Base-by-base conservation (phyloP, 2,113 vertebrate genomes). In the Caranx ignobilis region DNA sequence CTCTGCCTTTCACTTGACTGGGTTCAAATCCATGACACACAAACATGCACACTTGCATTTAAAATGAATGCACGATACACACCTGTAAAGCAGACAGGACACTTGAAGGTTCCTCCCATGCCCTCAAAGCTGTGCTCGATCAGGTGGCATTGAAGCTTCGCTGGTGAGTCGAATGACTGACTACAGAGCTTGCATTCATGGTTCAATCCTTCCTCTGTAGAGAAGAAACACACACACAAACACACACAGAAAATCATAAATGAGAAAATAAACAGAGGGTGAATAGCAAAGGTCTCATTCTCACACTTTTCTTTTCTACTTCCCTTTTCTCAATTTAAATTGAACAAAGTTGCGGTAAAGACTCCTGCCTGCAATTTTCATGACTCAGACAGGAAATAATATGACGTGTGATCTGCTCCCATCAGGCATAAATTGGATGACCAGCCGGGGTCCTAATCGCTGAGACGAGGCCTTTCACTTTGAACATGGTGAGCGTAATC, bases 81-180 rank as follows among this genome's bases (percentile, higher is more conserved):
- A 97, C 98, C 98, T 97, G 97, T 99, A 89, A 99, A 99, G 94
- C 98, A 99, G 90, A 99, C 98, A 0, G 98, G 98, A 87, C 98
- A 99, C 93, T 99, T 99, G 94, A 99, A 99, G 81, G 98, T 99
- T 82, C 98, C 98, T 16, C 98, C 98, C 98, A 99, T 99, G 72
- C 98, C 98, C 95, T 99, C 98, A 63, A 99, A 99, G 95, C 98
- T 99, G 95, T 99, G 98, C 93, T 99, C 98, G 81, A 99, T 99
- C 94, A 99, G 96, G 92, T 99, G 98, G 90, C 98, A 99, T 93
- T 99, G 98, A 68, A 99, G 97, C 89, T 99, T 99, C 79, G 98
- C 98, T 13, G 98, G 98, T 26, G 98, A 99, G 95, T 99, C 98
- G 11, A 99, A 99, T 0, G 97, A 98, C 94, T 99, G 97, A 92